Evolutionary conservation across 2,888 invertebrate species (phyloP).

Genomic region (Stomorhina lunata): DNA sequence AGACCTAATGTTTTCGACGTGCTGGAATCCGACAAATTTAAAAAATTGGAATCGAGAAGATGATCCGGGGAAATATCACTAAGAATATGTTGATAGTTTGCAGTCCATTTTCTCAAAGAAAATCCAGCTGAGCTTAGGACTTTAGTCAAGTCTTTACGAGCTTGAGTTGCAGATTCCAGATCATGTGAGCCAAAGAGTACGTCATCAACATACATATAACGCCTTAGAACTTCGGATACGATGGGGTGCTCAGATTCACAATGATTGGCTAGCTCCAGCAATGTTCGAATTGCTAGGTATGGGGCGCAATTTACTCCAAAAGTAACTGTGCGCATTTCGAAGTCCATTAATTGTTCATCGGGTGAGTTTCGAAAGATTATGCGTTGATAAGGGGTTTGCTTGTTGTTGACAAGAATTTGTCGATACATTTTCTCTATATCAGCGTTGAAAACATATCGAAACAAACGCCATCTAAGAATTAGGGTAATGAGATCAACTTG

Average conservation of each 20-base stretch:
- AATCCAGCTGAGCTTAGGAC: no score
- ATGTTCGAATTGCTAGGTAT: not conserved
- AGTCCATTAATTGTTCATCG: not conserved
- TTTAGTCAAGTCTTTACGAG: no score
- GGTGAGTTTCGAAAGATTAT: not conserved
- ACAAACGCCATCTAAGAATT: constrained; percentile 7
- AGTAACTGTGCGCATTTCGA: not conserved
- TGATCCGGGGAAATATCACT: no score
- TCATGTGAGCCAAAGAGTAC: no score
- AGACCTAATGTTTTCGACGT: no score
- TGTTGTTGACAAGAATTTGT: not conserved
- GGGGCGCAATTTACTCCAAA: not conserved
- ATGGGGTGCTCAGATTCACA: not conserved
- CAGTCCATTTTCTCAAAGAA: no score
- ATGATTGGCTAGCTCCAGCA: not conserved
- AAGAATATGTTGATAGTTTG: no score
- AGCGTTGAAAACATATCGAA: constrained; percentile 1
- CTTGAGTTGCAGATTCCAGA: no score
- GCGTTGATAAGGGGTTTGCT: not conserved
- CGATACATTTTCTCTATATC: constrained; percentile 10
- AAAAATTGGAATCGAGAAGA: no score
- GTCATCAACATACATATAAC: no score
- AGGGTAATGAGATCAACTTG: not conserved
- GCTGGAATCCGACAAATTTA: no score
- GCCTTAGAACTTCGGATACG: no score